phyloP scores from a whole-genome alignment of 2,888 invertebrate species.

The Drosophila mimica region DNA sequence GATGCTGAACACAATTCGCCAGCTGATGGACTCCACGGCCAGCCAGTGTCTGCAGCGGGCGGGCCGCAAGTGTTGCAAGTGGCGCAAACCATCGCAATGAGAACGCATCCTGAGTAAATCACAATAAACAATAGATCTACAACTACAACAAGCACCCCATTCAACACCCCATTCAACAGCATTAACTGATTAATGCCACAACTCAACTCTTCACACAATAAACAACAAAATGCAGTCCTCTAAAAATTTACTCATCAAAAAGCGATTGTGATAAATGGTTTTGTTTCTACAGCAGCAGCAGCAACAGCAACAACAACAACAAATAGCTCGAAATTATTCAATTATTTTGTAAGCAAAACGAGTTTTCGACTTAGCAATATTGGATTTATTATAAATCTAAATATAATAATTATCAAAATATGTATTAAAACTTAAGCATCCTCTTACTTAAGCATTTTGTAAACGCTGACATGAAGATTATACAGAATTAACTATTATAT shows the following conservation, averaged over 20 bases:
- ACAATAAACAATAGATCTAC: conserved; percentile 25
- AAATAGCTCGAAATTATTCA: conserved; percentile 35
- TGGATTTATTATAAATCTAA: conserved; percentile 42
- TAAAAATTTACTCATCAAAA: conserved; percentile 81
- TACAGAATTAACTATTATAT: conserved; percentile 29
- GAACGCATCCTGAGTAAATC: conserved; percentile 44
- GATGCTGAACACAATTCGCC: conserved; percentile 72
- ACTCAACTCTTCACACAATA: conserved; percentile 3
- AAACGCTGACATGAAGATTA: conserved; percentile 37
- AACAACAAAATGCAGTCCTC: conserved; percentile 25
- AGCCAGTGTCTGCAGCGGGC: conserved; percentile 54
- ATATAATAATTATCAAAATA: conserved; percentile 30
- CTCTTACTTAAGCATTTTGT: conserved; percentile 38
- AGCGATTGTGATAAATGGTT: conserved; percentile 83
- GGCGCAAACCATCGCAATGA: conserved; percentile 76
- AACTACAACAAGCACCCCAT: conserved; percentile 23
- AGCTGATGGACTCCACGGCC: conserved; percentile 61
- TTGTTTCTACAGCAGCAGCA: conserved; percentile 69
- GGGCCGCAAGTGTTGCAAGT: conserved; percentile 65
- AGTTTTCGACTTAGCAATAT: conserved; percentile 62
- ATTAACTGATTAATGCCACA: conserved; percentile 14
- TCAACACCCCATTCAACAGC: background rate
- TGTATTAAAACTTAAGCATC: conserved; percentile 58
- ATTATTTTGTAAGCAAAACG: conserved; percentile 24
- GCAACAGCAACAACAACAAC: conserved; percentile 17